A percentile compares a stretch with the other conserved stretches of the same genome.
These are phyloP conservation scores for Larimichthys polyactis DNA, from an alignment of 2,113 vertebrate species.

Conservation along the genomic window DNA sequence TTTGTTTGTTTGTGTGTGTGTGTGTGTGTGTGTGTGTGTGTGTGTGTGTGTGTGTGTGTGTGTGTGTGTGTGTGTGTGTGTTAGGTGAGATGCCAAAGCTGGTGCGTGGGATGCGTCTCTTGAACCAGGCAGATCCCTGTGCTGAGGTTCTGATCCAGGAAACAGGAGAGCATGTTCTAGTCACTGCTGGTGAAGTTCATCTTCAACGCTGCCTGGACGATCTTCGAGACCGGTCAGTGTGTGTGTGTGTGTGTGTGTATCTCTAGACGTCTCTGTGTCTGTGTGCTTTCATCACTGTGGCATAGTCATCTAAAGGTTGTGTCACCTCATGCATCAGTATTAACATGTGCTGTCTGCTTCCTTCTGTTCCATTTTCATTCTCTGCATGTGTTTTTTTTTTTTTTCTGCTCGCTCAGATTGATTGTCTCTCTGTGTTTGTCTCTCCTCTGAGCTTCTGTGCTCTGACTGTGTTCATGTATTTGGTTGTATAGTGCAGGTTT, in stretches of 20 bases:
- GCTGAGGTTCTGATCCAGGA: slow-evolving; percentile 97
- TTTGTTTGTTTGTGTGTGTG: neutral
- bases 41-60: neutral
- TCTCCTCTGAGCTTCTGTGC: neutral
- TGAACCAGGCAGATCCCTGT: slow-evolving; percentile 98
- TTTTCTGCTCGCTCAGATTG: neutral
- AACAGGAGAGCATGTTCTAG: slow-evolving; percentile 95
- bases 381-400: neutral
- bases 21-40: neutral
- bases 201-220: slow-evolving; percentile 98
- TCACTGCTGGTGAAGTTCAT: slow-evolving; percentile 97
- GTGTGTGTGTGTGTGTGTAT: neutral
- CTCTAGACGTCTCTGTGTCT: neutral
- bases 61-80: neutral
- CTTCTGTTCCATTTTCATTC: neutral
- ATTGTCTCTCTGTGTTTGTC: slow-evolving; percentile 1
- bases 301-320: neutral
- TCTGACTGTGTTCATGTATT: neutral
- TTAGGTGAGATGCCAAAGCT: slow-evolving; percentile 96
- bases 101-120: slow-evolving; percentile 93
- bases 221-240: slow-evolving; percentile 89
- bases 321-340: neutral
- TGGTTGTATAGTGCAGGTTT: neutral
- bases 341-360: neutral
- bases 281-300: neutral